Base-by-base conservation (phyloP, 2,888 invertebrate genomes). In the Erebia palarica region DNA sequence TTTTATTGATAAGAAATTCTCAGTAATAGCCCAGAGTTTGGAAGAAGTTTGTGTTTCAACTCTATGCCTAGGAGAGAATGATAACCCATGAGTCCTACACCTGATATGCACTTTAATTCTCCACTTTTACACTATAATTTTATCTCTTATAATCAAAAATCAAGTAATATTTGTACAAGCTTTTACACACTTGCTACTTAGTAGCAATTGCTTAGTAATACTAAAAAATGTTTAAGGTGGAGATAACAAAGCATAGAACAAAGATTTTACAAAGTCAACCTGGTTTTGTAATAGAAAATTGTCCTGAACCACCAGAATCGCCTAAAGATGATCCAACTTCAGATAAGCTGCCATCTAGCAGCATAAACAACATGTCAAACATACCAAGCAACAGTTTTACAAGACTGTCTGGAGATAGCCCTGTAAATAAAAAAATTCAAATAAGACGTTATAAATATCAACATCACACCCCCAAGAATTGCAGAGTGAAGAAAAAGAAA, bases 241-340 rank as follows among this genome's bases (percentile, higher is more conserved):
- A 85, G 76, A 88, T 84, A 76, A 86, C 85, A 11, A 81, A 83
- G 69, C 69, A 57, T 2, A 75, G 67, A 42, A 83, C 82, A 64
- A 80, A 78, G 16, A 68, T 71, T 9, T 73, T 80, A 44, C 74
- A 76, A 71, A 71, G 55, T 47, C 76, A 78, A 44, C 49, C 74
- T 11, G 78, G 74, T 57, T 74, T 70, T 65, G 70, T 69, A 60
- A 75, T 78, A 55, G 76, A 78, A 61, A 74, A 73, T 61, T 86
- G 81, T 72, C 84, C 86, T 68, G 90, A 91, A 77, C 90, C 89
- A 59, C 77, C 77, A 13, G 83, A 83, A 11, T 87, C 88, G 68
- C 84, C 82, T 47, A 14, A 11, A 13, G 49, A 51, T 44, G 4
- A 18, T 44, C 27, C 36, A 36, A 61, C 44, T n/a, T 36, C 51